Evolutionary conservation across 2,113 vertebrate genomes (phyloP).

Genomic region (Corynorhinus townsendii): DNA sequence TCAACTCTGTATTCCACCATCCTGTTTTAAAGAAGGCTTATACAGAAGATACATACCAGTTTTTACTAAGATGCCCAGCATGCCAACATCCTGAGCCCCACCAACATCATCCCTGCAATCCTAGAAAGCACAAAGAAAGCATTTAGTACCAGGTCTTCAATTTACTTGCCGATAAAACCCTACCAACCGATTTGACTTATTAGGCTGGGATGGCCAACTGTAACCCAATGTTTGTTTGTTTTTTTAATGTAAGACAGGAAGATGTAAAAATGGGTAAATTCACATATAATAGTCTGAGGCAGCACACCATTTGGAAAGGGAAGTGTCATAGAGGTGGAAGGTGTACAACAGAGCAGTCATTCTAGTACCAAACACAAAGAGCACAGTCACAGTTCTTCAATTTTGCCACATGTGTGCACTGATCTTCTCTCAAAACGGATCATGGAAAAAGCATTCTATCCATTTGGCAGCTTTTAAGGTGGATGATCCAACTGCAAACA

Average conservation of each 20-base stretch:
- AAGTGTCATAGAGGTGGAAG: not conserved
- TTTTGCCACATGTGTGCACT: not conserved
- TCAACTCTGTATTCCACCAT: not conserved
- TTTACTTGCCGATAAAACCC: not conserved
- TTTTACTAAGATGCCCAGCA: slow-evolving; percentile 94
- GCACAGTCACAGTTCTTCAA: not conserved
- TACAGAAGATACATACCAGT: slow-evolving; percentile 83
- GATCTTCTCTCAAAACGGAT: not conserved
- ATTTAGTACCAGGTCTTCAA: not conserved
- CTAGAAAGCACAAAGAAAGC: slow-evolving; percentile 71
- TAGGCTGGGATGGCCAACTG: not conserved
- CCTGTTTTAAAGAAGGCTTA: not conserved
- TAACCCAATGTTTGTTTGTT: not conserved
- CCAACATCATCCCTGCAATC: slow-evolving; percentile 94
- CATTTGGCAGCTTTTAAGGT: not conserved
- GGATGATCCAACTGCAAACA: not conserved
- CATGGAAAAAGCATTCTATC: not conserved
- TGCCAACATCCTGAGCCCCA: slow-evolving; percentile 90
- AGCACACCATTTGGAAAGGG: not conserved
- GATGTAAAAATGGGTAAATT: not conserved
- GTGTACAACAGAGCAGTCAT: not conserved
- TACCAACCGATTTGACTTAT: not conserved
- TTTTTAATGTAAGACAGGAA: not conserved
- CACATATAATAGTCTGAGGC: not conserved
- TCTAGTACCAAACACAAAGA: not conserved